Base-by-base conservation (phyloP, 2,797 vertebrate species). In the Thunnus albacares region DNA sequence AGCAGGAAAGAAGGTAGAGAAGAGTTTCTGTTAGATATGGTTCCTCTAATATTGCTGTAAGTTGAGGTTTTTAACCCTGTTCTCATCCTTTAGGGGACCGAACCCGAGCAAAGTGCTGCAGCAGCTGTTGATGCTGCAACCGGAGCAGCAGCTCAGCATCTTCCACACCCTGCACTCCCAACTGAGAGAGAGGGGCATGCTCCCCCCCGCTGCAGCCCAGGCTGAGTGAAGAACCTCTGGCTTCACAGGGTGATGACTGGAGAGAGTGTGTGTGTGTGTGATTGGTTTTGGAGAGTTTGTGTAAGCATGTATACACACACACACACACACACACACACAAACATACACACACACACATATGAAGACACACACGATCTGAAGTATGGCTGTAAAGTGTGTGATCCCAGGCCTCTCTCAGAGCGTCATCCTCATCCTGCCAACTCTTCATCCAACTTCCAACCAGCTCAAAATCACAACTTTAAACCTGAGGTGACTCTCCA, bases 101-200 rank as follows among this genome's bases (percentile, higher is more conserved):
- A 99, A 98, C 94, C 98, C 98, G 73, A 99, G 97, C 91, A 99
- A 97, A 82, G 94, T 99, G 65, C 92, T 99, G 45, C 97, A 99
- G 91, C 98, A 98, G 90, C 89, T 99, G 79, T 75, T 99, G 90
- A 95, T 97, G 75, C 96, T 99, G 60, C 97, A 97, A 59, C 98
- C 98, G 0, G 97, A 98, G 20, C 97, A 99, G 82, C 98, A 98
- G 84, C 92, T 99, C 58, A 95, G 91, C 43, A 97, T 99, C 75
- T 99, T 98, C 84, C 96, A 96, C 94, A 96, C 92, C 0, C 94
- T 99, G 91, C 96, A 96, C 91, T 95, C 92, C 56, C 97, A 98
- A 71, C 96, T 99, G 4, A 89, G 91, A 11, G 97, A 97, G 89
- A 96, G 96, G 71, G 97, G 97, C 51, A 87, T 98, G 87, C 95